Evolutionary conservation across 2,888 invertebrate species (phyloP).

Genomic region (Leptinotarsa juncta): DNA sequence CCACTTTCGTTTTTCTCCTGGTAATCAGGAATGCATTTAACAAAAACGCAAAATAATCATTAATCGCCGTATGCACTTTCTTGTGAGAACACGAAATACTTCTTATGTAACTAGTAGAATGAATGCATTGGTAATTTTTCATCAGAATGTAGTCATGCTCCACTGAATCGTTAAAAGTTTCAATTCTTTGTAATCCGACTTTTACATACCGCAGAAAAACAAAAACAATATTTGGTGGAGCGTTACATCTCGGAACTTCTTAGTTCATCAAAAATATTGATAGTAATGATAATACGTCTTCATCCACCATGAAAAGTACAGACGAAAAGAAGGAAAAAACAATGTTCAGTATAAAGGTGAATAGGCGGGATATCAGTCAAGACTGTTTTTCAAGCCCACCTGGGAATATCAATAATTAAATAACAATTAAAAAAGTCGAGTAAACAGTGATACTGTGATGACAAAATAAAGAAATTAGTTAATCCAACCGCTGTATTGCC

Average conservation of each 20-base stretch:
- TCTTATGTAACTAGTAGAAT: conserved; percentile 6
- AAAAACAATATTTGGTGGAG: conserved; percentile 2
- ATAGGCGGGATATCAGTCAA: no score
- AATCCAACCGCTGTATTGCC: no score
- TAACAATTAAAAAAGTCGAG: no score
- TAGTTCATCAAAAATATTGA: background rate
- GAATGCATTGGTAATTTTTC: conserved; percentile 11
- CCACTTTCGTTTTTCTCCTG: background rate
- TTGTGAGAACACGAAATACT: conserved; percentile 7
- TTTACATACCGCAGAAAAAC: background rate
- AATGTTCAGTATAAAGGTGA: no score
- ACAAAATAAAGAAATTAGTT: no score
- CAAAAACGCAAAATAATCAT: conserved; percentile 12
- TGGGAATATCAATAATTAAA: no score
- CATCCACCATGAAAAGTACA: no score
- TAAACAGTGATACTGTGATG: no score
- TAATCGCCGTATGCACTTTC: conserved; percentile 13
- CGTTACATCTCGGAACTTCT: background rate
- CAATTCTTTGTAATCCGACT: conserved; percentile 12
- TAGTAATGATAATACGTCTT: background rate
- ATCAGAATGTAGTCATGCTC: background rate
- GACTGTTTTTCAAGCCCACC: no score
- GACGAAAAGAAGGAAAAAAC: no score
- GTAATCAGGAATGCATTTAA: background rate
- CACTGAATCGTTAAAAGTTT: conserved; percentile 2